These are phyloP conservation scores for Scaptodrosophila latifasciaeformis DNA, from an alignment of 2,888 invertebrate species.

Conservation along the genomic window DNA sequence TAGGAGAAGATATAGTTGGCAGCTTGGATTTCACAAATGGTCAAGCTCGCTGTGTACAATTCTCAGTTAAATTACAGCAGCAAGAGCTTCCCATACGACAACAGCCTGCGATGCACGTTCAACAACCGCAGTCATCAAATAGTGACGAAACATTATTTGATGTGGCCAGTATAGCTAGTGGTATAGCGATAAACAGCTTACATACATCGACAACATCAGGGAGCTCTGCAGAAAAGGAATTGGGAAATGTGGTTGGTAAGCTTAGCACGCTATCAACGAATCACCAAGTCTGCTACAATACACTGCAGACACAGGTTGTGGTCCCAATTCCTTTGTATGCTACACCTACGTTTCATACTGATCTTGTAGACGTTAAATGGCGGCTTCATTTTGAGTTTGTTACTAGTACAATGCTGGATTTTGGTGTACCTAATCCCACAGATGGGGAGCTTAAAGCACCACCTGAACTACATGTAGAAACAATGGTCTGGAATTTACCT, in stretches of 20 bases:
- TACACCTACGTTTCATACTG: constrained; percentile 95
- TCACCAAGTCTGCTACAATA: constrained; percentile 94
- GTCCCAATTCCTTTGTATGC: constrained; percentile 95
- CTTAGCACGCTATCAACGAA: constrained; percentile 89
- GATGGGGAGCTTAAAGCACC: constrained; percentile 87
- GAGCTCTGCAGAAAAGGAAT: constrained; percentile 46
- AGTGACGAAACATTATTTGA: too few species aligned
- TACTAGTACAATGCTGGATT: constrained; percentile 83
- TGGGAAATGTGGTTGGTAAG: constrained; percentile 73
- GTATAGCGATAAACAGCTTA: constrained; percentile 56
- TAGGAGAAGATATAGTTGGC: constrained; percentile 98
- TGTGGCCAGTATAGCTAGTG: constrained; percentile 68
- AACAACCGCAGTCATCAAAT: constrained; percentile 52
- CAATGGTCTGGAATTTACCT: constrained; percentile 99
- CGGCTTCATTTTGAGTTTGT: constrained; percentile 98
- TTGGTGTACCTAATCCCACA: constrained; percentile 70
- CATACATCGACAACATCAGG: constrained; percentile 63
- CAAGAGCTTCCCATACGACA: constrained; percentile 80
- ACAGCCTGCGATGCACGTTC: constrained; percentile 20
- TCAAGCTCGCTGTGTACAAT: constrained; percentile 92
- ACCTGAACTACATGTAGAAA: constrained; percentile 91
- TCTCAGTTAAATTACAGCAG: constrained; percentile 95
- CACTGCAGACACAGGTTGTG: constrained; percentile 90
- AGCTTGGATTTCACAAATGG: constrained; percentile 95
- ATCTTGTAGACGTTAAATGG: constrained; percentile 93